Evolutionary conservation across 2,888 invertebrate genomes (phyloP), one percentile per base, ranked within the genome.

Genomic region (Scaptodrosophila latifasciaeformis): DNA sequence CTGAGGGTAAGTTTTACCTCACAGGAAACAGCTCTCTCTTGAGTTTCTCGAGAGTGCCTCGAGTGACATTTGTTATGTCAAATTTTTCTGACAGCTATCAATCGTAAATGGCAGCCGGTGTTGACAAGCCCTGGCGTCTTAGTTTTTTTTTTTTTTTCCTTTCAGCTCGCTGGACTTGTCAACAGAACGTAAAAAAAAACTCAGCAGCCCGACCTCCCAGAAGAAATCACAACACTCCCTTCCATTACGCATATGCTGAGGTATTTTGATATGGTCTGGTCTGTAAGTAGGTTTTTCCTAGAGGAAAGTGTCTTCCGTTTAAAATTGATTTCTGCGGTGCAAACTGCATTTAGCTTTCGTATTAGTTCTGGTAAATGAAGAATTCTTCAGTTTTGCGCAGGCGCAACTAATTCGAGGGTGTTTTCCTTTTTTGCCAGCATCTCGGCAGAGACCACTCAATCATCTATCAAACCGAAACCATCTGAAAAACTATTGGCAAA

Each of bases 1-100:
- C n/a, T n/a, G n/a, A n/a, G n/a, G n/a, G n/a, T n/a, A n/a, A n/a
- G n/a, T n/a, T n/a, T n/a, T n/a, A n/a, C n/a, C n/a, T 50, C 53
- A 57, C 66, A 67, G 66, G 66, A 67, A 67, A 63, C 53, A 42
- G 48, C 48, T 13, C 17, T 4, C 17, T 39, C 17, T 60, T 10
- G 10, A 42, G 42, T 19, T 7, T n/a, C 24, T 7, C 24, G 7
- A 7, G 5, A 31, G 31, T 52, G 78, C 49, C 44, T 62, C 52
- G 47, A 71, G 62, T 62, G 78, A 70, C 70, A 72, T 78, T 76
- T 76, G 79, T 72, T 70, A 69, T 76, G 79, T 76, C 77, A 76
- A 74, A 64, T 74, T 66, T 59, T 53, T 59, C 56, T 76, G 76
- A 76, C 76, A 76, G 74, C 79, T 71, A 79, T 76, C 76, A 76